Evolutionary conservation across 1,140 invertebrate species (phyloP).

Genomic region (Anoplophora glabripennis): DNA sequence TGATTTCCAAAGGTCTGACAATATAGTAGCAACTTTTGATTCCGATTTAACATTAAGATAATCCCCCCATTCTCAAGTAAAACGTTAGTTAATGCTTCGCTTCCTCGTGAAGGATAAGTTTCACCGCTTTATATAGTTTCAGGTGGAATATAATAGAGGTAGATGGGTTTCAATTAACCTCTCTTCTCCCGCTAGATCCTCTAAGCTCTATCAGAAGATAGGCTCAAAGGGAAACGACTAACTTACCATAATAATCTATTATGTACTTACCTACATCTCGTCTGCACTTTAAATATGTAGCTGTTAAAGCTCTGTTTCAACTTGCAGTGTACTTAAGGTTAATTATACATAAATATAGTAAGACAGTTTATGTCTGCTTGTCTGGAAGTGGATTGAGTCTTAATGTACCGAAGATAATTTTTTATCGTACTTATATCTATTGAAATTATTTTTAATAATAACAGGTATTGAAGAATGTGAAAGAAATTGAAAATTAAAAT

Average conservation of each 20-base stretch:
- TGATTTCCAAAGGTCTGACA: no score
- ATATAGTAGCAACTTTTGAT: no score
- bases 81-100: no score
- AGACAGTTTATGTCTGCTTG: conserved; percentile 7
- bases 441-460: no score
- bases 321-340: conserved; percentile 9
- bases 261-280: conserved; percentile 17
- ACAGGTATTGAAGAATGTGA: no score
- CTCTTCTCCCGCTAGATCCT: conserved; percentile 1
- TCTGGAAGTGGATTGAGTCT: no score
- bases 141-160: conserved; percentile 18
- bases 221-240: conserved; percentile 9
- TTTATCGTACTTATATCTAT: no score
- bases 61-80: no score
- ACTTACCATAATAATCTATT: conserved; percentile 17
- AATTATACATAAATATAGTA: conserved; percentile 16
- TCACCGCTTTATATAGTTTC: conserved; percentile 18
- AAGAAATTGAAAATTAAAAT: no score
- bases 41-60: no score
- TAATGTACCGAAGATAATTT: no score
- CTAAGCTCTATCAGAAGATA: neutral
- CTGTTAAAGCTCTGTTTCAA: neutral
- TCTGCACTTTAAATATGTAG: conserved; percentile 13
- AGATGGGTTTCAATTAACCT: conserved; percentile 15
- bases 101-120: conserved; percentile 4